Conservation (phyloP, 92 coral and sea anemone genomes). For the Parazoanthus atlanticus region DNA sequence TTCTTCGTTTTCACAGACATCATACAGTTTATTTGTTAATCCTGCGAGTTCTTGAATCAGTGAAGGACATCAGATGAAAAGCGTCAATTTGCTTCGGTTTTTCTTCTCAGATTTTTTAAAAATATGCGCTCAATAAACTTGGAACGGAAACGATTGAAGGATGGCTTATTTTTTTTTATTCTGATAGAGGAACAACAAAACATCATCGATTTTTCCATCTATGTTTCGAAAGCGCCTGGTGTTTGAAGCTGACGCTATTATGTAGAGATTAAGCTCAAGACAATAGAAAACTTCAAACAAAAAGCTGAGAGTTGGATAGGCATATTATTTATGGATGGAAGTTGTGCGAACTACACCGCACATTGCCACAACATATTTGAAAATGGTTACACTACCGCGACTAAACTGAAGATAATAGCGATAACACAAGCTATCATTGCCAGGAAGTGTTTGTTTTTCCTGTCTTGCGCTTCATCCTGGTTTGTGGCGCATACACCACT, state of each 20-base stretch:
- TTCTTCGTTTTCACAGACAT: not conserved
- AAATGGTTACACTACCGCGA: not conserved
- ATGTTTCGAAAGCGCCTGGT: not conserved
- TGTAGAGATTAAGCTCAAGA: not conserved
- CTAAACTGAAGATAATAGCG: not conserved
- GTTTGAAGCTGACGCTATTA: no score
- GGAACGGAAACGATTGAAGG: no score
- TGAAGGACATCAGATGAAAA: no score
- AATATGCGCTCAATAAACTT: no score
- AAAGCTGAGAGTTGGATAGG: constrained; percentile 3
- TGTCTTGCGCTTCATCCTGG: not conserved
- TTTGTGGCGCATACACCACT: not conserved
- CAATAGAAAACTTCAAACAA: not conserved
- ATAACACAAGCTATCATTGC: not conserved
- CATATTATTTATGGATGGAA: not conserved
- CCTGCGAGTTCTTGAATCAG: not conserved
- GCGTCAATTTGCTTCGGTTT: no score
- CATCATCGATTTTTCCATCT: not conserved
- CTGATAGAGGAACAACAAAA: no score
- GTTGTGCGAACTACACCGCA: not conserved
- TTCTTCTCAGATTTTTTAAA: no score
- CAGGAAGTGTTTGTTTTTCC: not conserved
- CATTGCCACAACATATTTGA: not conserved
- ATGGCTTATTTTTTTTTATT: no score
- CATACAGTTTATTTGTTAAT: not conserved